phyloP scores from a whole-genome alignment of 2,113 vertebrate genomes.

The Ahaetulla prasina region DNA sequence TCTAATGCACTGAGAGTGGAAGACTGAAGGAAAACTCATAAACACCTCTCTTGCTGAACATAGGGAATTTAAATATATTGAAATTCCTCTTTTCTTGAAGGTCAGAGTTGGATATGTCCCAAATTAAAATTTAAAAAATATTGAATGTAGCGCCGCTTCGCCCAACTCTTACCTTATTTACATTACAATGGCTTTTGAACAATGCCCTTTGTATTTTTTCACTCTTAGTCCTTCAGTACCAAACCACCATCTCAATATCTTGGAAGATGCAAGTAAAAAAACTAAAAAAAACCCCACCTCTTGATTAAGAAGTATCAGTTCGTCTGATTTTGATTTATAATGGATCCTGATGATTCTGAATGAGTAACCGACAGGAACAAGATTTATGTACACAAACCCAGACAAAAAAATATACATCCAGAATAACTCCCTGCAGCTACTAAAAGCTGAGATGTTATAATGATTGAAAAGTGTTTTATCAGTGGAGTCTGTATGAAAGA shows the following conservation, averaged over 20 bases:
- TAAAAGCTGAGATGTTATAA: conserved; percentile 10
- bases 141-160: background rate
- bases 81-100: background rate
- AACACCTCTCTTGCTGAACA: background rate
- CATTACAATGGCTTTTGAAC: background rate
- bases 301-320: background rate
- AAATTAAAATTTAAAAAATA: background rate
- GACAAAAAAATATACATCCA: background rate
- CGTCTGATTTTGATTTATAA: conserved; percentile 20
- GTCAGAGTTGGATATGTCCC: background rate
- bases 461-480: conserved; percentile 10
- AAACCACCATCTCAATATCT: background rate
- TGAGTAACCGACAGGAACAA: background rate
- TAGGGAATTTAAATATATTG: background rate
- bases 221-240: too few relatives aligned
- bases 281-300: background rate
- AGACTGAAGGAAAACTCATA: background rate
- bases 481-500: accelerated
- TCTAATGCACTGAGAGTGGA: background rate
- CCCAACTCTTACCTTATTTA: background rate
- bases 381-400: conserved; percentile 20
- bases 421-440: conserved; percentile 9
- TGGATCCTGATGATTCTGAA: background rate
- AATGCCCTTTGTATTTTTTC: background rate
- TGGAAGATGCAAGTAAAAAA: background rate